These are phyloP conservation scores for Dolichomitus sp. DNA, from an alignment of 2,888 invertebrate species.

Conservation along the genomic window DNA sequence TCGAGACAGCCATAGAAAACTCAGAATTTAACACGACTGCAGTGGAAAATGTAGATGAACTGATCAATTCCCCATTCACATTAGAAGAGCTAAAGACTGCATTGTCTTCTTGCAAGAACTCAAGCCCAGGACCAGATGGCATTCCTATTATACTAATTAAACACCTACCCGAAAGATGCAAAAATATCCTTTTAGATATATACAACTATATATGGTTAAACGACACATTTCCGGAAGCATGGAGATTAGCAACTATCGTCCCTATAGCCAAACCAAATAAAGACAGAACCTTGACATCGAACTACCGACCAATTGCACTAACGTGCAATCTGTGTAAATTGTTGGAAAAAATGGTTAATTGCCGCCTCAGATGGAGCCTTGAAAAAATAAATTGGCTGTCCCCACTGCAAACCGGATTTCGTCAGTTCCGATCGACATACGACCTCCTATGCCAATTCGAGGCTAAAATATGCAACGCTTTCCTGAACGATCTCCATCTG, in stretches of 20 bases:
- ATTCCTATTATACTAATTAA: conserved; percentile 53
- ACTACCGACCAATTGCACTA: too few species aligned
- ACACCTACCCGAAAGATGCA: conserved; percentile 7
- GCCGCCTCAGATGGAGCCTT: too few species aligned
- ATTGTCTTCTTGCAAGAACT: conserved; percentile 32
- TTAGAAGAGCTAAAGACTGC: conserved; percentile 14
- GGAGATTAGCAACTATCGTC: conserved; percentile 34
- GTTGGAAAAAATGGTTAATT: too few species aligned
- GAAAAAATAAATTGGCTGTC: too few species aligned
- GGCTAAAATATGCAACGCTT: too few species aligned
- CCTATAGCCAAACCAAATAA: conserved; percentile 10
- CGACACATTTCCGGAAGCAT: conserved; percentile 26
- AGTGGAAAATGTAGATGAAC: conserved; percentile 3
- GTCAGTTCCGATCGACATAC: too few species aligned
- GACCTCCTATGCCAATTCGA: too few species aligned
- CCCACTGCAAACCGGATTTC: too few species aligned
- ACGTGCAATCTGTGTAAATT: not conserved
- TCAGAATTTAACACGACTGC: not conserved
- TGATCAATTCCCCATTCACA: conserved; percentile 41
- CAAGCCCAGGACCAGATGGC: conserved; percentile 65
- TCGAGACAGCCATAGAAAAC: not conserved
- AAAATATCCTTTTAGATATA: conserved; percentile 35
- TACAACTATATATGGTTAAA: conserved; percentile 37
- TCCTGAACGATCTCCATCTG: too few species aligned
- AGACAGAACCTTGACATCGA: too few species aligned